Evolutionary conservation across 2,888 invertebrate genomes (phyloP), one percentile per base, ranked within the genome.

Genomic region (Amphipyra berbera): DNA sequence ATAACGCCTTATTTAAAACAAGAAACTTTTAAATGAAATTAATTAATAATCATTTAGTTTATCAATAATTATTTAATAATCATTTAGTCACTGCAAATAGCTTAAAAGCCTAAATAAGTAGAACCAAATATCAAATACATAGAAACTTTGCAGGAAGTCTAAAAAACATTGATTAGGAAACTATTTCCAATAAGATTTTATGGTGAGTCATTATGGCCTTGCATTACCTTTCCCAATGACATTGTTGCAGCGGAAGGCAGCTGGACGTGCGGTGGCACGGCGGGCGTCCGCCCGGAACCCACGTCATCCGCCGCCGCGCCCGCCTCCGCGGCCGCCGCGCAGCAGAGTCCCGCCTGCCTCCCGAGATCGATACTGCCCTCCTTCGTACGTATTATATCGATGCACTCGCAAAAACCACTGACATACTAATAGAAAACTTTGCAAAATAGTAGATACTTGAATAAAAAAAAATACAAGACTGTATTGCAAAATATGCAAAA

Each of bases 261-360:
- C 87, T 98, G 98, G 98, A 97, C 97, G 92, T 97, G 96, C 96
- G 97, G 98, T 95, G 98, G 97, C 85, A 96, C 95, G 79, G 82
- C 95, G 84, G 96, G 96, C 86, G 95, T 92, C 83, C 94, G 95
- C 85, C 93, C 93, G 89, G 94, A 95, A 91, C 90, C 87, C 93
- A 89, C 89, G 90, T 46, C 78, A 15, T 93, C 95, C 85, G 92
- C 90, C 92, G 95, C 95, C 88, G 92, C 88, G 76, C 88, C 94
- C 91, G 91, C 86, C 81, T 84, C 95, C 92, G 90, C 90, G 87
- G 93, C 92, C 85, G 95, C 94, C 78, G 89, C 95, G 86, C 95
- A 95, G 68, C 95, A 96, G 78, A 96, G 96, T 70, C 95, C 96
- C 85, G 97, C 97, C 83, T 97, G 96, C 91, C 96, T 78, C 46